Conservation (phyloP, 2,888 invertebrate genomes). For the Sarcophaga caerulescens region DNA sequence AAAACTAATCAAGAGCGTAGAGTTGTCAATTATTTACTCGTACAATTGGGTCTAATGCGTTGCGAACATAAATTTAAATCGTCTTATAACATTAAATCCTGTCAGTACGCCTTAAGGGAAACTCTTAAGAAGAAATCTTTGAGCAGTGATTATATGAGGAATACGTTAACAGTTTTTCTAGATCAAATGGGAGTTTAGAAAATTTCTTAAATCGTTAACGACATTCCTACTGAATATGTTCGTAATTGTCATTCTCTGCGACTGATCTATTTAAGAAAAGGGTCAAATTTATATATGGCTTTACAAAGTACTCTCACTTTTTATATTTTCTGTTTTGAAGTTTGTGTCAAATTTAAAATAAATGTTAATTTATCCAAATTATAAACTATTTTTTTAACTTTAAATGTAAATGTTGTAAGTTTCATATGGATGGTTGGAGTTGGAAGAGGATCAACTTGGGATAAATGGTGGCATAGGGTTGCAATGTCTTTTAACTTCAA, state of each 20-base stretch:
- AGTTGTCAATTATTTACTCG: constrained; percentile 78
- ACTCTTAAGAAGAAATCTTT: constrained; percentile 75
- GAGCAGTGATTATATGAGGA: constrained; percentile 76
- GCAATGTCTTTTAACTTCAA: too few relatives aligned
- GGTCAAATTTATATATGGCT: too few relatives aligned
- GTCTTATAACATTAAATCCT: constrained; percentile 76
- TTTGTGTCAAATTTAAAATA: too few relatives aligned
- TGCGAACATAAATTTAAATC: constrained; percentile 79
- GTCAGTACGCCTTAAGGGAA: constrained; percentile 78
- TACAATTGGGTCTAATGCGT: constrained; percentile 78
- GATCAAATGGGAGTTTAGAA: constrained; percentile 73
- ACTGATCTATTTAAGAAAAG: too few relatives aligned
- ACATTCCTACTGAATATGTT: constrained; percentile 25
- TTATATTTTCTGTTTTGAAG: too few relatives aligned
- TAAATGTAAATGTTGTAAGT: too few relatives aligned
- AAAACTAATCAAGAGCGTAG: constrained; percentile 78
- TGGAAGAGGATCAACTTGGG: too few relatives aligned
- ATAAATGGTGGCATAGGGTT: too few relatives aligned
- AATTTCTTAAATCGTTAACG: neutral
- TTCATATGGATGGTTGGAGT: too few relatives aligned
- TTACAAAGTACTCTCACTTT: too few relatives aligned
- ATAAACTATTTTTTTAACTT: neutral
- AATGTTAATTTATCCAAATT: too few relatives aligned
- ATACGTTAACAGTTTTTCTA: constrained; percentile 77
- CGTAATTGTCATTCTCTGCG: too few relatives aligned